Percentiles rank a stretch among this genome's conserved stretches.
phyloP scores from a whole-genome alignment of 1,140 invertebrate genomes.

The Helicoverpa zea region DNA sequence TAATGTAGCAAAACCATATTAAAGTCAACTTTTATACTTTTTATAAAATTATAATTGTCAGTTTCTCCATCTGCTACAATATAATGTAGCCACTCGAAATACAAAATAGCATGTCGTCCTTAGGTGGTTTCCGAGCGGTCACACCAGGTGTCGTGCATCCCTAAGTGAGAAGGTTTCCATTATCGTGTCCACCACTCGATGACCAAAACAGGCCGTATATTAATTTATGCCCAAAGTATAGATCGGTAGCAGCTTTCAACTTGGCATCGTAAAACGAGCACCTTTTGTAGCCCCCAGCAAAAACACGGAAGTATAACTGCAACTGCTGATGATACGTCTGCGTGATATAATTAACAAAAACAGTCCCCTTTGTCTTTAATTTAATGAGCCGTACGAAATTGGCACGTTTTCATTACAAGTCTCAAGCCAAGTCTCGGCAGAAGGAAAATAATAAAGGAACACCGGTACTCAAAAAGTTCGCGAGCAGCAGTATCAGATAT shows the following conservation, averaged over 20 bases:
- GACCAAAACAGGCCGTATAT: conserved; percentile 27
- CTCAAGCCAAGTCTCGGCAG: background rate
- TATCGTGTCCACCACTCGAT: conserved; percentile 18
- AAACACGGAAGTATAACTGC: conserved; percentile 13
- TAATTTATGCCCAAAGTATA: conserved; percentile 31
- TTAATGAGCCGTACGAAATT: background rate
- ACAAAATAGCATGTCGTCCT: conserved; percentile 5
- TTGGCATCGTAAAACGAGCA: background rate
- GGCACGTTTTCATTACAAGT: conserved; percentile 4
- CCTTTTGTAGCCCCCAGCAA: conserved; percentile 1
- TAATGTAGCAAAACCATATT: conserved; percentile 2
- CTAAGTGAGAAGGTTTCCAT: conserved; percentile 25
- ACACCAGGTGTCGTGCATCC: conserved; percentile 24
- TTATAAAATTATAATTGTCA: conserved; percentile 10
- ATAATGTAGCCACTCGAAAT: conserved; percentile 21
- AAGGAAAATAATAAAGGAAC: background rate
- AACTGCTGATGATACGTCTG: background rate
- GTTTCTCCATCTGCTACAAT: conserved; percentile 22
- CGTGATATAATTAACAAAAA: conserved; percentile 14
- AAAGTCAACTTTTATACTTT: background rate
- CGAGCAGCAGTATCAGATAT: background rate
- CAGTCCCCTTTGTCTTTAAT: background rate
- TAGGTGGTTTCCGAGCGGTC: background rate
- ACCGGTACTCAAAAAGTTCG: background rate
- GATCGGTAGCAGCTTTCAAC: conserved; percentile 19